These are phyloP conservation scores for Margarornis squamiger DNA, from an alignment of 2,797 vertebrate genomes.

Conservation along the genomic window DNA sequence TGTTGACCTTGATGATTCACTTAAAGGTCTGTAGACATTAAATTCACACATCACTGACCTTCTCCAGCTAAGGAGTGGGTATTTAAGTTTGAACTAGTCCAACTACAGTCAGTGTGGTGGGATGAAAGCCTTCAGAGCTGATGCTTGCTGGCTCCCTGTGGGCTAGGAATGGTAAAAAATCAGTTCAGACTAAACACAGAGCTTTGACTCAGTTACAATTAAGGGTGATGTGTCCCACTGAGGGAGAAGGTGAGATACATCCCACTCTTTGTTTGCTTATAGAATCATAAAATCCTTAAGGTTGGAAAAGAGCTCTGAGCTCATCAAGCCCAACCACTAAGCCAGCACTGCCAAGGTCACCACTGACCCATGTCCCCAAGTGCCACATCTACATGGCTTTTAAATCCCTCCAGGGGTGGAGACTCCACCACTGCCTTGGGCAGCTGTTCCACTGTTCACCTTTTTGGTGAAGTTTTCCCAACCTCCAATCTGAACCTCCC, in stretches of 20 bases:
- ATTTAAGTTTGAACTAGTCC: background rate
- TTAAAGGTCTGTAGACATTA: background rate
- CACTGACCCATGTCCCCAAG: background rate
- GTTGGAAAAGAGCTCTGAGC: background rate
- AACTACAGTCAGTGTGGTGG: background rate
- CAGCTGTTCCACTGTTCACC: background rate
- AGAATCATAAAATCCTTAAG: background rate
- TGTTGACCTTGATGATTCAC: constrained; percentile 10
- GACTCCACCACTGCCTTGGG: background rate
- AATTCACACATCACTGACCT: constrained; percentile 10
- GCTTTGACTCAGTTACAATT: background rate
- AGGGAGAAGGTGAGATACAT: background rate
- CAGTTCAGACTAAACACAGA: background rate
- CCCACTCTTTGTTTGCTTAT: background rate
- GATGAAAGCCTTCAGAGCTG: background rate
- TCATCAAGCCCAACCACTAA: background rate
- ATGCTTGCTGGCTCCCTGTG: background rate
- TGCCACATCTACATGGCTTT: background rate
- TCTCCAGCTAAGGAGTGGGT: background rate
- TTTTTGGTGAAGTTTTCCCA: background rate
- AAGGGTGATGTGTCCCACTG: background rate
- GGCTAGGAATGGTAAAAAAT: background rate
- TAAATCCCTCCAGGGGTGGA: background rate
- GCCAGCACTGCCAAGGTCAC: background rate
- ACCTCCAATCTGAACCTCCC: background rate